Base-by-base conservation (phyloP, 30 jellyfish, hydroid and myxozoan genomes). In the Chironex yamaguchii region DNA sequence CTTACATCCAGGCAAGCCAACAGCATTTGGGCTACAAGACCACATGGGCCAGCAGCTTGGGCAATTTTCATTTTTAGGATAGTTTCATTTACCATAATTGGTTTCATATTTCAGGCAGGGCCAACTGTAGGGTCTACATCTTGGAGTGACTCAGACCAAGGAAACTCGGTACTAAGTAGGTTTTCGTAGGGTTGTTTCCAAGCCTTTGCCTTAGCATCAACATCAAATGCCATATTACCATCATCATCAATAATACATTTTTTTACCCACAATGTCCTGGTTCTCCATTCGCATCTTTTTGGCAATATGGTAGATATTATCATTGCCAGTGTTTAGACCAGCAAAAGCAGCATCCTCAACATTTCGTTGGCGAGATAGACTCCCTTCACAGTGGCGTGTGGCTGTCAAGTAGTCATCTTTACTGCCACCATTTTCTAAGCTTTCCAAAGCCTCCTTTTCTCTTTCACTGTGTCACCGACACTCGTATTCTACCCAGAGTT, bases 21-120 rank as follows among this genome's bases (percentile, higher is more conserved):
- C 58, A 6, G 13, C 73, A 58, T 58, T 25, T 58, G 11, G 21
- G 21, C 34, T 58, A 58, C 73, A 58, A 58, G 11, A 25, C 25
- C 25, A 17, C 26, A 58, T 17, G 73, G 73, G 73, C 73, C 73
- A 58, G n/a, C 36, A n/a, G 74, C 74, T 27, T 62, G 14, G 0
- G 29, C 73, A 58, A 21, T 25, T 21, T 58, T 58, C 73, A 25
- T 58, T 22, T 22, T 0, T n/a, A n/a, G 27, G 27, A 62, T 14
- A 62, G 74, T 12, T n/a, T 12, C 0, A 27, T n/a, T 27, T 13
- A 62, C 74, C 74, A 62, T 62, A 9, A 6, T 17, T 42, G 58
- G 58, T 42, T 9, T 42, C 13, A 42, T 42, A 42, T 42, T 6
- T 9, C 58, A 6, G 17, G 58, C 58, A 42, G 58, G 58, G 17